Evolutionary conservation across 2,888 invertebrate species (phyloP).

Genomic region (Leptothorax acervorum): DNA sequence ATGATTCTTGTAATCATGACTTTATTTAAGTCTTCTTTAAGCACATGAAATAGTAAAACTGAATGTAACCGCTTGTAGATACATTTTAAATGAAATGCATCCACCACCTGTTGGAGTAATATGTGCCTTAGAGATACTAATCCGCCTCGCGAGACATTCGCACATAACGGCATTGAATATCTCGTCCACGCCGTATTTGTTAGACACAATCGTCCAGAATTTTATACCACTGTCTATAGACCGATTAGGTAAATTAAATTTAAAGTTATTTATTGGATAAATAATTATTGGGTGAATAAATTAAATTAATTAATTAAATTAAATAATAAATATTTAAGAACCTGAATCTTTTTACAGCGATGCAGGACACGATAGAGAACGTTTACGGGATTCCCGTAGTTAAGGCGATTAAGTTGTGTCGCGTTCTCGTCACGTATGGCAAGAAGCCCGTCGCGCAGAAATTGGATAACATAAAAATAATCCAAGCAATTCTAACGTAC

Average conservation of each 20-base stretch:
- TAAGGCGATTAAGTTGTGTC: conserved; percentile 91
- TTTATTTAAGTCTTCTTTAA: conserved; percentile 4
- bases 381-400: conserved; percentile 90
- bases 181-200: conserved; percentile 88
- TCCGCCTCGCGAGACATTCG: conserved; percentile 92
- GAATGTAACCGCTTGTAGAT: conserved; percentile 86
- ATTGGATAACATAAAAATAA: conserved; percentile 84
- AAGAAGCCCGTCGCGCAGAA: conserved; percentile 78
- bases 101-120: conserved; percentile 91
- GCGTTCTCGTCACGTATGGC: conserved; percentile 88
- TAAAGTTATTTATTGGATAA: conserved; percentile 1
- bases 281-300: not conserved
- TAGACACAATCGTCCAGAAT: conserved; percentile 88
- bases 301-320: too few relatives aligned
- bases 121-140: conserved; percentile 92
- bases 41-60: not conserved
- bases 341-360: conserved; percentile 49
- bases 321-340: not conserved
- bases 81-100: conserved; percentile 90
- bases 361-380: conserved; percentile 84
- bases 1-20: not conserved
- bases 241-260: conserved; percentile 67
- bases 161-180: conserved; percentile 89
- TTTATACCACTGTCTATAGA: conserved; percentile 87
- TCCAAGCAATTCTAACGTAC: conserved; percentile 87